Evolutionary conservation across 2,888 invertebrate species (phyloP).

Genomic region (Archaeoteleia sp.): DNA sequence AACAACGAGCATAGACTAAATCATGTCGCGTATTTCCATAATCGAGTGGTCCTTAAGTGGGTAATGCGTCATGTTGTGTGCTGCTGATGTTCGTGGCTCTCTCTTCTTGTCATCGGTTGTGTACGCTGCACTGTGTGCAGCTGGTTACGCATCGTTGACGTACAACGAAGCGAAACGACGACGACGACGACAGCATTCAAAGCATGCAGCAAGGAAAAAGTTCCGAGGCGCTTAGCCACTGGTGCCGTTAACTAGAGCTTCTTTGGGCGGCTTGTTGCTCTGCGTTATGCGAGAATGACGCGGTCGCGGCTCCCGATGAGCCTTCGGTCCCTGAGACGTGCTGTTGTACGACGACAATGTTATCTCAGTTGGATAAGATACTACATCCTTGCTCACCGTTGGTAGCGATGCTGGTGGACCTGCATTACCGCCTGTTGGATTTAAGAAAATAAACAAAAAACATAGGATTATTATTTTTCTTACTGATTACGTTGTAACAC

Average conservation of each 20-base stretch:
- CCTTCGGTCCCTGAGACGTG: slow-evolving; percentile 70
- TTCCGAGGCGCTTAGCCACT: slow-evolving; percentile 70
- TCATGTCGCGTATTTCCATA: slow-evolving; percentile 70
- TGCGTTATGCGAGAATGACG: slow-evolving; percentile 71
- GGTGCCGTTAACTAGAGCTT: slow-evolving; percentile 82
- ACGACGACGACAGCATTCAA: slow-evolving; percentile 31
- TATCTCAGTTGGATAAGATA: slow-evolving; percentile 68
- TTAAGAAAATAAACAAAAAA: slow-evolving; percentile 6
- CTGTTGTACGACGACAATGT: slow-evolving; percentile 66
- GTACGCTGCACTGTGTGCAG: not conserved
- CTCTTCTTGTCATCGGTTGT: slow-evolving; percentile 47
- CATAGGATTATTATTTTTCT: too few species aligned
- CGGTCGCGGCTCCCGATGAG: slow-evolving; percentile 70
- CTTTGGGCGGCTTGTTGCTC: slow-evolving; percentile 78
- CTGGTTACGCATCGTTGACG: not conserved
- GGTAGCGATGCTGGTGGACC: slow-evolving; percentile 66
- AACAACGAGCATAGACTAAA: slow-evolving; percentile 73
- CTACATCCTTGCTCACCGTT: slow-evolving; percentile 66
- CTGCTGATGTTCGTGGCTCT: slow-evolving; percentile 69
- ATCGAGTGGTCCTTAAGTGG: slow-evolving; percentile 71
- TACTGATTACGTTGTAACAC: too few species aligned
- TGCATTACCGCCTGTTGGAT: slow-evolving; percentile 67
- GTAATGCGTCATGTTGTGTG: slow-evolving; percentile 72
- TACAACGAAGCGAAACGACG: slow-evolving; percentile 15
- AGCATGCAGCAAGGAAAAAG: slow-evolving; percentile 29